Base-by-base conservation (phyloP, 2,797 vertebrate genomes). In the Atherinosoma microstoma region DNA sequence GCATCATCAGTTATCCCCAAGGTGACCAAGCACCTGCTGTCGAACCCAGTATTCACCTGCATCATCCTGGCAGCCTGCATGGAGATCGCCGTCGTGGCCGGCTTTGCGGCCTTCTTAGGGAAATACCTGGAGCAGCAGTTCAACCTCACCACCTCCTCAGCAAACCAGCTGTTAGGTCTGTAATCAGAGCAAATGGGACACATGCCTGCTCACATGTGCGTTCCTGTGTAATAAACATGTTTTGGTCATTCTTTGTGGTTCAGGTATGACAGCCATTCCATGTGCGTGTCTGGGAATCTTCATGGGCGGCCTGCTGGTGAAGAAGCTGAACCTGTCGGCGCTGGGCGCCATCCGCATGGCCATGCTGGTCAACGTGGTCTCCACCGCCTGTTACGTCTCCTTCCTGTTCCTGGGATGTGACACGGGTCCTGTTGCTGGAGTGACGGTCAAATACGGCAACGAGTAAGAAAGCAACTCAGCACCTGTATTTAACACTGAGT, bases 101-200 rank as follows among this genome's bases (percentile, higher is more conserved):
- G 98, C 38, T 99, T 99, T 0, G 98, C 98, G 0, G 98, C 98
- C 63, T 99, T 99, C 87, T 89, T 99, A 85, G 98, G 96, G 22
- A 99, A 99, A 82, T 99, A 99, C 91, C 91, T 99, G 65, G 98
- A 99, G 92, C 98, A 99, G 94, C 98, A 99, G 90, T 99, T 99
- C 85, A 98, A 98, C 93, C 96, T 99, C 89, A 99, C 97, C 90
- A 98, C 98, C 69, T 95, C 97, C 0, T 99, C 97, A 13, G 98
- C 98, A 47, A 99, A 99, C 92, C 98, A 99, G 92, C 95, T 99
- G 58, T 87, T 99, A 65, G 98, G 98, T 99, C 80, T 84, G 97
- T 94, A 6, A 32, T 45, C 22, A 69, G 29, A 60, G 35, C 34
- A 36, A 27, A 51, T 34, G 1, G 10, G 6, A 0, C 67, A 29